Percentiles rank a stretch among this genome's conserved stretches.
These are phyloP conservation scores for Ceratosolen fusciceps DNA, from an alignment of 1,140 invertebrate genomes.

Conservation along the genomic window DNA sequence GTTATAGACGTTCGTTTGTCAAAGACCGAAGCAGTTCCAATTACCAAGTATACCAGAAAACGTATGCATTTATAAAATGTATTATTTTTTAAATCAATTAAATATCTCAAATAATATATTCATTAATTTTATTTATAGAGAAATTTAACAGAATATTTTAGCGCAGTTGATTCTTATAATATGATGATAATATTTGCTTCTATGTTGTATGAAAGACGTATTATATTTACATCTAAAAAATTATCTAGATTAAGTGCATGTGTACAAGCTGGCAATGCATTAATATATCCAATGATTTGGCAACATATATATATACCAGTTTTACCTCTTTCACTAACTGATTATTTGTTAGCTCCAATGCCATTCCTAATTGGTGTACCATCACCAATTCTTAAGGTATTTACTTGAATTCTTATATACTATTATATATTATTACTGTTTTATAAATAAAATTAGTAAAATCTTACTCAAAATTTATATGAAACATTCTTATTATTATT, in stretches of 20 bases:
- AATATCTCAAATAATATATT: slow-evolving; percentile 16
- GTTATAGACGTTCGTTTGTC: slow-evolving; percentile 80
- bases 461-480: no score
- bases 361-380: slow-evolving; percentile 96
- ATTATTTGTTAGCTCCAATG: slow-evolving; percentile 94
- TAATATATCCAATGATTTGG: slow-evolving; percentile 98
- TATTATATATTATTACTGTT: no score
- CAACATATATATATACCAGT: slow-evolving; percentile 98
- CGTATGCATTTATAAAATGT: slow-evolving; percentile 77
- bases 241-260: slow-evolving; percentile 91
- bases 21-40: slow-evolving; percentile 83
- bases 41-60: slow-evolving; percentile 95
- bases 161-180: slow-evolving; percentile 90
- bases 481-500: no score
- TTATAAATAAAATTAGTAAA: no score
- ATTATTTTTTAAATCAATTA: slow-evolving; percentile 22
- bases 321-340: slow-evolving; percentile 87
- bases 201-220: slow-evolving; percentile 91
- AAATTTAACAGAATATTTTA: slow-evolving; percentile 96
- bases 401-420: no score
- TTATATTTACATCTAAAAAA: slow-evolving; percentile 90
- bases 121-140: slow-evolving; percentile 75
- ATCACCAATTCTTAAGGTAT: slow-evolving; percentile 83
- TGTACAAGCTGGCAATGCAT: slow-evolving; percentile 92
- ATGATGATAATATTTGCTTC: slow-evolving; percentile 96